These are phyloP conservation scores for Ophonus ardosiacus DNA, from an alignment of 2,888 invertebrate species.

Conservation along the genomic window DNA sequence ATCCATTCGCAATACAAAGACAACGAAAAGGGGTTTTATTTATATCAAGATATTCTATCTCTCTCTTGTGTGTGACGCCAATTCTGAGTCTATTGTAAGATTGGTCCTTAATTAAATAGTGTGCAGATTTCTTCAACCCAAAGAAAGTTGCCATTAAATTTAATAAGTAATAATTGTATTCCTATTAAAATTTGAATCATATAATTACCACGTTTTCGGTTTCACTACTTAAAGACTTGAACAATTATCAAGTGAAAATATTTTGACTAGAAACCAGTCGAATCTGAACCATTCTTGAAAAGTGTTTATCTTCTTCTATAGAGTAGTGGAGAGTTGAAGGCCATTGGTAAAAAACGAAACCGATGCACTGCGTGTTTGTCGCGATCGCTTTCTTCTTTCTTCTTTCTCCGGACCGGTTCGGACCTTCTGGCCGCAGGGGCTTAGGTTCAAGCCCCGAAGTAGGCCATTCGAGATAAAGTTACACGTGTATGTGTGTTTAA, in stretches of 20 bases:
- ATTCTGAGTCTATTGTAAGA: too few relatives aligned
- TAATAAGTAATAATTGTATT: constrained; percentile 18
- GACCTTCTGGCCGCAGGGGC: background rate
- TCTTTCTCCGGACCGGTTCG: constrained; percentile 58
- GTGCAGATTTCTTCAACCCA: background rate
- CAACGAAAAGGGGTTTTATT: too few relatives aligned
- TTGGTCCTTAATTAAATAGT: background rate
- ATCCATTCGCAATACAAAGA: too few relatives aligned
- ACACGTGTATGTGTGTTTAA: constrained; percentile 43
- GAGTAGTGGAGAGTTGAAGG: background rate
- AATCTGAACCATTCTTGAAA: background rate
- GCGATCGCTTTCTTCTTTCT: constrained; percentile 60
- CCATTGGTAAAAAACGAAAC: constrained; percentile 56
- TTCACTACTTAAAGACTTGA: background rate
- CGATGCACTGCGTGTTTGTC: constrained; percentile 17
- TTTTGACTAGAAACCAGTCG: background rate
- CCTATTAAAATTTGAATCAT: background rate
- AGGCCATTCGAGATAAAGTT: constrained; percentile 45
- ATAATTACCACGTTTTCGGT: background rate
- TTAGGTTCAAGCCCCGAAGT: constrained; percentile 31
- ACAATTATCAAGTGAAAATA: constrained; percentile 14
- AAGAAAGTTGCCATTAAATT: background rate
- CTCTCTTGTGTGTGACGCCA: too few relatives aligned
- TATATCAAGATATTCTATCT: too few relatives aligned
- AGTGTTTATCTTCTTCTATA: background rate